Evolutionary conservation across 35 echinoderm and acorn worm species (phyloP).

Genomic region (Stichopus chloronotus): DNA sequence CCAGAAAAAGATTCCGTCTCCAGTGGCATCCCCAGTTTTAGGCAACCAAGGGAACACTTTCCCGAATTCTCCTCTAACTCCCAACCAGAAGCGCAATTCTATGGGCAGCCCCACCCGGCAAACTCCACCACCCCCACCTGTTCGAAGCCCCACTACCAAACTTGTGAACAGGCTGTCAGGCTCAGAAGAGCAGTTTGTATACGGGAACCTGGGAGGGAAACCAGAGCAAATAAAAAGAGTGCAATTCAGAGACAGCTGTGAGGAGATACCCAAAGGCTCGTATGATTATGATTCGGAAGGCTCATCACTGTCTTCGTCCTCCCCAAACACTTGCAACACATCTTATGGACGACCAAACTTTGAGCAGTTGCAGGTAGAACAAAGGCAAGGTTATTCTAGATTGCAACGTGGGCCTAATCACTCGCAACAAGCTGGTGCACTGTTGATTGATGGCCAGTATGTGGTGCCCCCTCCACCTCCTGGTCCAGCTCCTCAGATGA

Average conservation of each 20-base stretch:
- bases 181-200: constrained; percentile 29
- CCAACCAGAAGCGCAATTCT: not conserved
- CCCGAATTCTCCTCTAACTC: constrained; percentile 21
- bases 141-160: constrained; percentile 37
- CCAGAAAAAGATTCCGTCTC: not conserved
- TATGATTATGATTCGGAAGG: constrained; percentile 51
- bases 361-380: not conserved
- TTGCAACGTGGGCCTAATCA: constrained; percentile 9
- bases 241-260: constrained; percentile 43
- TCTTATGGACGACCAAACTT: constrained; percentile 26
- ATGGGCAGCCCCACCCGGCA: constrained; percentile 29
- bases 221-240: constrained; percentile 24
- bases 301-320: constrained; percentile 34
- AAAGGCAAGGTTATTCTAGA: constrained; percentile 11
- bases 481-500: not conserved
- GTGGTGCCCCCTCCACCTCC: not conserved
- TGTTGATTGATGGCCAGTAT: not conserved
- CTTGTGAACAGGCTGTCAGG: constrained; percentile 36
- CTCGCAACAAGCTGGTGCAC: not conserved
- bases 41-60: not conserved
- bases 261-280: constrained; percentile 25
- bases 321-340: not conserved
- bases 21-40: not conserved
- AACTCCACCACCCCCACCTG: constrained; percentile 27
- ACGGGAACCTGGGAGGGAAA: not conserved